Conservation (phyloP, 64 coral and sea anemone genomes). For the Pachyseris speciosa region DNA sequence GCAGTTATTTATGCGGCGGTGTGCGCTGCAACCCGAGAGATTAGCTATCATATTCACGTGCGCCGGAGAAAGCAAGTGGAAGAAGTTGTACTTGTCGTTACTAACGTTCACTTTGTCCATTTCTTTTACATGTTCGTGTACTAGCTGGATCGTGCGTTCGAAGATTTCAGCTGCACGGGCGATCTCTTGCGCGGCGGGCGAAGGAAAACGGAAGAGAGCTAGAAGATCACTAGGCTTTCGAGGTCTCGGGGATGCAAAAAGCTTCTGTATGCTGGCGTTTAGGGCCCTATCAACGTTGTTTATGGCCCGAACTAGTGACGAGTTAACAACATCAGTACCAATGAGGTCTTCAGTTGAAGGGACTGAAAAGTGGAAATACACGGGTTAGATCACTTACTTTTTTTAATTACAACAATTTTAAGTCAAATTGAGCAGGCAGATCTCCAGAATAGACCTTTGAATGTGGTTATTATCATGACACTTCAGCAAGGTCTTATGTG, state of each 20-base stretch:
- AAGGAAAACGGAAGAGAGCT: constrained; percentile 91
- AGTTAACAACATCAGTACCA: constrained; percentile 89
- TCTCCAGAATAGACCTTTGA: no score
- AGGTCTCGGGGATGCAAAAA: constrained; percentile 73
- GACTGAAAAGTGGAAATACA: constrained; percentile 7
- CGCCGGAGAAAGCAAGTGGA: constrained; percentile 87
- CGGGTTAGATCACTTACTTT: neutral
- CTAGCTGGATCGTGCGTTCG: constrained; percentile 91
- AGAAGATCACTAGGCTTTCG: constrained; percentile 88
- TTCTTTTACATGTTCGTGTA: constrained; percentile 92
- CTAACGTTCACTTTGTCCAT: constrained; percentile 88
- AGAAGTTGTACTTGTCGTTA: constrained; percentile 78
- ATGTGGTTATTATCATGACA: no score
- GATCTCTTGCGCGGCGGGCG: constrained; percentile 83
- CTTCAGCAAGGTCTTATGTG: no score
- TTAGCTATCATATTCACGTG: constrained; percentile 95
- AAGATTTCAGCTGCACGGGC: constrained; percentile 96
- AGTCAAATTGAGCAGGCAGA: no score
- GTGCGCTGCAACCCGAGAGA: constrained; percentile 91
- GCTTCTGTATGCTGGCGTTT: constrained; percentile 80
- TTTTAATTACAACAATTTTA: no score
- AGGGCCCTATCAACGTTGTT: constrained; percentile 83
- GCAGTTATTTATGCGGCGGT: constrained; percentile 91
- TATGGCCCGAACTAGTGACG: constrained; percentile 76
- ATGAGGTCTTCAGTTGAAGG: constrained; percentile 36